Percentiles rank a stretch among this genome's conserved stretches.
phyloP scores from a whole-genome alignment of 2,113 vertebrate species.

The Gavia stellata region DNA sequence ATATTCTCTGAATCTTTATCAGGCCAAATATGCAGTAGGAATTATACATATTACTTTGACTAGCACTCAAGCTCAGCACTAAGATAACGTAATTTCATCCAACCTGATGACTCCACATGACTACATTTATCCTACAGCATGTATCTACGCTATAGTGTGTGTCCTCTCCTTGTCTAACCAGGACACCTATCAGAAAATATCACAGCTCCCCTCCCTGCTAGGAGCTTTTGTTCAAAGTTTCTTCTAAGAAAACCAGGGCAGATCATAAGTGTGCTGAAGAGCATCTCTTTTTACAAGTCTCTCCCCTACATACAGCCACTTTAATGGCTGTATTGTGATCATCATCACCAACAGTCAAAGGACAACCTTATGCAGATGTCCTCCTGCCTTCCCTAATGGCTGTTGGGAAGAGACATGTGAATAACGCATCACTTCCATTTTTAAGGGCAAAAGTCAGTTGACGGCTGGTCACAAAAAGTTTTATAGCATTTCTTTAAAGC shows the following conservation, averaged over 20 bases:
- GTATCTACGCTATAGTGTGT: accelerated
- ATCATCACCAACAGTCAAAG: not conserved
- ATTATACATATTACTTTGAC: not conserved
- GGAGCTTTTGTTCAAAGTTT: not conserved
- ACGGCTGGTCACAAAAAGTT: not conserved
- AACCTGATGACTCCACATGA: not conserved
- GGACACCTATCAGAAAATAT: not conserved
- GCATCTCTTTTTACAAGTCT: not conserved
- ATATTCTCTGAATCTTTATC: not conserved
- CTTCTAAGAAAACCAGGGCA: not conserved
- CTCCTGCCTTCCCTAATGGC: not conserved
- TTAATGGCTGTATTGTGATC: not conserved
- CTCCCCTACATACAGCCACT: not conserved
- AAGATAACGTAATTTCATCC: not conserved
- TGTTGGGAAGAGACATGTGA: not conserved
- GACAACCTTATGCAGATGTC: not conserved
- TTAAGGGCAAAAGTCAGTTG: not conserved
- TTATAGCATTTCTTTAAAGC: not conserved
- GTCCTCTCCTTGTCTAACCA: not conserved
- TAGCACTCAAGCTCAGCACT: not conserved
- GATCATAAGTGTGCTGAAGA: not conserved
- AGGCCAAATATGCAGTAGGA: not conserved
- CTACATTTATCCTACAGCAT: not conserved
- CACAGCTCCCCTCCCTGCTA: not conserved
- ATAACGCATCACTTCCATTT: not conserved